Evolutionary conservation across 2,888 invertebrate species (phyloP).

Genomic region (Rotaria socialis): DNA sequence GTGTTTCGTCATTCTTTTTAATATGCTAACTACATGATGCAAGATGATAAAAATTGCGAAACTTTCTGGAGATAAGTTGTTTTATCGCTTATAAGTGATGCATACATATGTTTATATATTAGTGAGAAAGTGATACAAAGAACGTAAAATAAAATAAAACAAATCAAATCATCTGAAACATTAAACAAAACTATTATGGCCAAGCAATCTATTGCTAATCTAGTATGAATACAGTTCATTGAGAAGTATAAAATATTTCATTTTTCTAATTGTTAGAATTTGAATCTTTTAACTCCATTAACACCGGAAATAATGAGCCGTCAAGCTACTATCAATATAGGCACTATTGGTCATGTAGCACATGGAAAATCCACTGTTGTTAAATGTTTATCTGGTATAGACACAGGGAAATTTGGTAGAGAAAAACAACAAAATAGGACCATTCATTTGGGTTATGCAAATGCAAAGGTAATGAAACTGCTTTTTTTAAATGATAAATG

Average conservation of each 20-base stretch:
- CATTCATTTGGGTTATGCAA: conserved; percentile 84
- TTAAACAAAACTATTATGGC: background rate
- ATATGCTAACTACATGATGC: too few relatives aligned
- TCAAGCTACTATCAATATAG: conserved; percentile 97
- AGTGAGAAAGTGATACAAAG: too few relatives aligned
- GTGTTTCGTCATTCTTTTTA: too few relatives aligned
- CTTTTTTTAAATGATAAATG: background rate
- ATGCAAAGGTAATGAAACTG: conserved; percentile 61
- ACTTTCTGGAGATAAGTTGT: too few relatives aligned
- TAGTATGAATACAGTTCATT: background rate
- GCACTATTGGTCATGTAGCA: conserved; percentile 98
- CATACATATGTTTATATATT: too few relatives aligned
- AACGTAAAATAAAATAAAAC: too few relatives aligned
- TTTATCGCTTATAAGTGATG: too few relatives aligned
- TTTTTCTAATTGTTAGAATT: conserved; percentile 51
- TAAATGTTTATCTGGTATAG: conserved; percentile 95
- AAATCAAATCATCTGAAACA: background rate
- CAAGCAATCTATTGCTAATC: background rate
- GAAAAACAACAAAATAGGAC: conserved; percentile 98
- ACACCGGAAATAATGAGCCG: conserved; percentile 96
- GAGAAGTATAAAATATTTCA: too few relatives aligned
- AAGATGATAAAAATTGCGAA: too few relatives aligned
- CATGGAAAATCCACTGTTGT: conserved; percentile 99
- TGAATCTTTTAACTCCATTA: conserved; percentile 72
- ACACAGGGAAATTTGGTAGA: conserved; percentile 97